These are phyloP conservation scores for Rhombomys opimus DNA, from an alignment of 2,113 vertebrate species.

Conservation along the genomic window DNA sequence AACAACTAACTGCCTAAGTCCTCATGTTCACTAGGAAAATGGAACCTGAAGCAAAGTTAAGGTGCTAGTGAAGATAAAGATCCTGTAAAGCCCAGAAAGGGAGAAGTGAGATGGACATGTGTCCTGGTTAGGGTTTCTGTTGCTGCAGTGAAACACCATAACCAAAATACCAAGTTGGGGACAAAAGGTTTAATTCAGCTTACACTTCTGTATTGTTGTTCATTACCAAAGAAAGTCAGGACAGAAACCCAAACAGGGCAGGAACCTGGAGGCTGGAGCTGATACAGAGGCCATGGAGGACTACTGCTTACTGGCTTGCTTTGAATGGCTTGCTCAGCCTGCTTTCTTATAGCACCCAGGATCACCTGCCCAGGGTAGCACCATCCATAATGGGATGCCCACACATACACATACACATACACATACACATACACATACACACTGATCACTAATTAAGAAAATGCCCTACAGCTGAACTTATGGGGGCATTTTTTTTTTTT, in stretches of 20 bases:
- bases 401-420: too few species aligned
- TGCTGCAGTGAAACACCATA: neutral
- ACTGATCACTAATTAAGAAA: neutral
- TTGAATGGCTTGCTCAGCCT: neutral
- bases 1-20: neutral
- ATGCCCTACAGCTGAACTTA: neutral
- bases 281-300: neutral
- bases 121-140: neutral
- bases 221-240: neutral
- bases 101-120: neutral
- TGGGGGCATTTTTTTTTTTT: neutral
- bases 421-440: neutral
- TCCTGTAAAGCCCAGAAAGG: neutral
- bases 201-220: neutral
- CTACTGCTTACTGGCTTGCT: neutral
- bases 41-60: slow-evolving; percentile 16
- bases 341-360: neutral
- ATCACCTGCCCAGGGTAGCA: neutral
- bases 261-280: neutral
- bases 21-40: neutral
- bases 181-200: neutral
- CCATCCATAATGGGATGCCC: neutral
- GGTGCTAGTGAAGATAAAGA: neutral
- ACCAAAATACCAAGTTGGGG: neutral
- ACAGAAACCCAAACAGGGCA: neutral